These are phyloP conservation scores for Barnardius zonarius DNA, from an alignment of 2,113 vertebrate species.

Conservation along the genomic window DNA sequence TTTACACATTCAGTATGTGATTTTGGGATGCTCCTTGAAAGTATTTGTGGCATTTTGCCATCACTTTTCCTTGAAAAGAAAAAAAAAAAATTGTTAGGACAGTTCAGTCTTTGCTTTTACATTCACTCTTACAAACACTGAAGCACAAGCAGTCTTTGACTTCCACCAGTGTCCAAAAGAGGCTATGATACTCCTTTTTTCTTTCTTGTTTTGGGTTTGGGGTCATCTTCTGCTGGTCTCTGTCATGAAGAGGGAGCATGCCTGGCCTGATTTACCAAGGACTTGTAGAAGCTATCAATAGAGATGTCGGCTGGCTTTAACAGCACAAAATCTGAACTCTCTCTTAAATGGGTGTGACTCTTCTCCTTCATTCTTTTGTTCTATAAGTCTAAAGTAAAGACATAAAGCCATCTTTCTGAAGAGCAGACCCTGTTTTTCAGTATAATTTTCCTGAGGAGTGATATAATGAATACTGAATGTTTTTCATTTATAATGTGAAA, in stretches of 20 bases:
- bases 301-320: background rate
- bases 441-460: background rate
- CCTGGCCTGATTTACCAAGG: background rate
- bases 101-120: background rate
- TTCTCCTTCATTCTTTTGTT: background rate
- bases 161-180: background rate
- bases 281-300: background rate
- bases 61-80: background rate
- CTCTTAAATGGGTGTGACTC: rapidly evolving
- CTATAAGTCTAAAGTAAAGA: background rate
- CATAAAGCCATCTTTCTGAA: background rate
- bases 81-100: background rate
- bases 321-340: background rate
- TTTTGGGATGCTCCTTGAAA: background rate
- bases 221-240: background rate
- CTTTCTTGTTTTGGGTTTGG: background rate
- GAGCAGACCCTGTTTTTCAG: background rate
- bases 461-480: background rate
- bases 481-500: background rate
- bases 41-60: background rate
- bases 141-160: background rate
- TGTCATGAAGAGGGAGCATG: rapidly evolving
- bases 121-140: background rate
- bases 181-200: background rate
- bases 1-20: background rate